Evolutionary conservation across 2,113 vertebrate species (phyloP).

Genomic region (Rhinoderma darwinii): DNA sequence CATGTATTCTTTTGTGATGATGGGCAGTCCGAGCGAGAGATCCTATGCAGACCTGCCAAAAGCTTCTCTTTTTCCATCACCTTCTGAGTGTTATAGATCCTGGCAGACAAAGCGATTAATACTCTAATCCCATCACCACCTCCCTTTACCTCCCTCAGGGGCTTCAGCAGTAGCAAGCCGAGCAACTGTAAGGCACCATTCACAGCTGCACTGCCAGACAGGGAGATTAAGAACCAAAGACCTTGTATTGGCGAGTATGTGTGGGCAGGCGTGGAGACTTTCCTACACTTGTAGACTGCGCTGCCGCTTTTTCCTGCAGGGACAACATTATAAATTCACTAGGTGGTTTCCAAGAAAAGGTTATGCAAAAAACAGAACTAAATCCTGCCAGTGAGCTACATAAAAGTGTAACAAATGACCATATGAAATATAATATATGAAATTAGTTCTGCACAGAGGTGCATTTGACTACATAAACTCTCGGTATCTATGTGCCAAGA

Average conservation of each 20-base stretch:
- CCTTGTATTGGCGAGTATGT: background rate
- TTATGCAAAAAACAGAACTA: background rate
- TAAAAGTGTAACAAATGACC: background rate
- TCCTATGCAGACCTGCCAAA: constrained; percentile 37
- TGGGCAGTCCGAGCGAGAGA: constrained; percentile 9
- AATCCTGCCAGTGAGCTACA: background rate
- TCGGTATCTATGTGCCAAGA: background rate
- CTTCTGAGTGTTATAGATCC: constrained; percentile 51
- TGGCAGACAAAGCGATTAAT: constrained; percentile 58
- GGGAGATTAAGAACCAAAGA: constrained; percentile 3
- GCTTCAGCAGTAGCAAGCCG: constrained; percentile 23
- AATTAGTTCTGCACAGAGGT: background rate
- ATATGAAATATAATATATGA: background rate
- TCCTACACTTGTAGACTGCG: background rate
- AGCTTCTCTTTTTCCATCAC: constrained; percentile 45
- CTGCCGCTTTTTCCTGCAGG: background rate
- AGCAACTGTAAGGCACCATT: constrained; percentile 21
- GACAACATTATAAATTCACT: background rate
- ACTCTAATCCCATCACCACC: constrained; percentile 52
- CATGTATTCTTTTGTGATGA: constrained; percentile 23
- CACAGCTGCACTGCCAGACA: constrained; percentile 37
- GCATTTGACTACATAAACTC: background rate
- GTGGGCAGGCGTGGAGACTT: constrained; percentile 13
- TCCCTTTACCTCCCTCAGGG: constrained; percentile 46
- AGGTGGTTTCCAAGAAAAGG: background rate